A percentile compares a stretch with the other conserved stretches of the same genome.
Conservation (phyloP, 1,140 invertebrate species). For the Penaeus indicus region DNA sequence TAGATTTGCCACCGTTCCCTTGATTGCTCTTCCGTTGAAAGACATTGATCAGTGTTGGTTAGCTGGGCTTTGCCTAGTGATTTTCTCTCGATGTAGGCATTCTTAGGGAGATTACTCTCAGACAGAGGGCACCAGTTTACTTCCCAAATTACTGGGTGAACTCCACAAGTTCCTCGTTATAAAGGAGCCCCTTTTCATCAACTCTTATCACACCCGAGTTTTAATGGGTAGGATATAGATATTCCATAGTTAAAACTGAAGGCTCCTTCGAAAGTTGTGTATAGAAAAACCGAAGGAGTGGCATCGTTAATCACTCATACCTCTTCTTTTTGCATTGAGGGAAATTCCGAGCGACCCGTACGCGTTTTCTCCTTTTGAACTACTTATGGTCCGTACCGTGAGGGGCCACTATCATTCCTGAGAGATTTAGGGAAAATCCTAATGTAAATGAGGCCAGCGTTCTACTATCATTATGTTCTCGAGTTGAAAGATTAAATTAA, state of each 20-base stretch:
- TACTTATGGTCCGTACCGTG: neutral
- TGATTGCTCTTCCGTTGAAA: too few species aligned
- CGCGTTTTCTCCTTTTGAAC: slow-evolving; percentile 15
- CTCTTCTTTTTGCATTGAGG: too few species aligned
- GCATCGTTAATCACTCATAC: too few species aligned
- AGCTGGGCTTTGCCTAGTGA: neutral
- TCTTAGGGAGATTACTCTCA: neutral
- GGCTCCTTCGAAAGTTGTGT: too few species aligned
- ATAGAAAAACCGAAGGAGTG: too few species aligned
- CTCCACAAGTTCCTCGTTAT: too few species aligned
- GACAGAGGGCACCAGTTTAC: neutral
- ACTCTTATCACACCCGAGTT: neutral
- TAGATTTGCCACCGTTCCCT: too few species aligned
- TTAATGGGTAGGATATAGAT: neutral
- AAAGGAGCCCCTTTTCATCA: too few species aligned
- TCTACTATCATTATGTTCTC: slow-evolving; percentile 7
- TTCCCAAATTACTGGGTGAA: neutral
- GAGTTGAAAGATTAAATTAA: slow-evolving; percentile 3
- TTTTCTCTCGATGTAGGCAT: neutral
- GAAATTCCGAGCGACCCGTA: slow-evolving; percentile 8
- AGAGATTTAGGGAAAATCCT: neutral
- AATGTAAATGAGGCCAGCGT: neutral
- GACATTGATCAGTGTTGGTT: too few species aligned
- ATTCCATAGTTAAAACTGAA: too few species aligned
- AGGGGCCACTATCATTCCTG: slow-evolving; percentile 3